Base-by-base conservation (phyloP, 2,888 invertebrate species). In the Carterocephalus palaemon region DNA sequence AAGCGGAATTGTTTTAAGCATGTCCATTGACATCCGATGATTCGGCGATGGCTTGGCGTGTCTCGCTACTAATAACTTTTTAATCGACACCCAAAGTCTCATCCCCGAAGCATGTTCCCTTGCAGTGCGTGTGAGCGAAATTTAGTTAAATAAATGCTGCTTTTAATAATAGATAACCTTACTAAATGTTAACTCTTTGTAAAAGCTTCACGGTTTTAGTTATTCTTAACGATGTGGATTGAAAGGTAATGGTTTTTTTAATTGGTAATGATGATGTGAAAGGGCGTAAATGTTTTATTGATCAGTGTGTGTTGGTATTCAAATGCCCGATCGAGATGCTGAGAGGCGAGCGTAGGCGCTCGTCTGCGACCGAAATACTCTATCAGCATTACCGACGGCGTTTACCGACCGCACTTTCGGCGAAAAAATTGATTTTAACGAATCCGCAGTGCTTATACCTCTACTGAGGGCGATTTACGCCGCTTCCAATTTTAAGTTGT, bases 271-370 rank as follows among this genome's bases (percentile, higher is more conserved):
- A 73, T 77, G 80, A 81, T 82, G 75, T 83, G 77, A 78, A 82
- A 81, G 83, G 79, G 78, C 78, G 79, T 80, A 74, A 69, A 77
- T 75, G 72, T 74, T 75, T 60, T 69, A 74, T 69, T 75, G 66
- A 53, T 80, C 73, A 76, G 83, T 85, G 85, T 90, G 90, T 91
- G 91, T 91, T 91, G 90, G 91, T 91, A 91, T 91, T 91, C 90
- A 91, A 91, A 91, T 91, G 91, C 86, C 84, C 86, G 86, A 86
- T 84, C 82, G 84, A 79, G 83, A 84, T 84, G 86, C 85, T 85
- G 84, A 80, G 67, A 67, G 77, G 78, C 76, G 76, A 62, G 64
- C 66, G 67, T 64, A 67, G 65, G 57, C 67, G 64, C 26, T 33
- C 71, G 79, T 75, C 75, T 57, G 56, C 63, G 80, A 74, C 78